Evolutionary conservation across 2,888 invertebrate species (phyloP), one percentile per base, ranked within the genome.

Genomic region (Nemotelus nigrinus): DNA sequence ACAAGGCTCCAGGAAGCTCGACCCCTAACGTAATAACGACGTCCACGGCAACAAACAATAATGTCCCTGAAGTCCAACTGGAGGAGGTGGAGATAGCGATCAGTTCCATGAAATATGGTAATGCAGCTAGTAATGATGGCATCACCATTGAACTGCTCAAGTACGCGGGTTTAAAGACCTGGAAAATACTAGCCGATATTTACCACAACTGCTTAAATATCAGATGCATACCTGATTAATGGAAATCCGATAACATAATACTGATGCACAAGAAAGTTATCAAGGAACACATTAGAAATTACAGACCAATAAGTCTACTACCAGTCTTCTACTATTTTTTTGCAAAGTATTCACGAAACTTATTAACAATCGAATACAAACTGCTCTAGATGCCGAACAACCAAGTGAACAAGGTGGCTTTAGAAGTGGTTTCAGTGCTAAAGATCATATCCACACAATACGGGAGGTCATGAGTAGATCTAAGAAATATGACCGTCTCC

Each of bases 331-430:
- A 81, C n/a, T n/a, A n/a, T n/a, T n/a, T n/a, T n/a, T n/a, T n/a
- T n/a, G n/a, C 74, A 83, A 82, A 80, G 48, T 83, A 2, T 82
- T 82, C 58, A 78, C 81, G 4, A 83, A 82, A 75, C 78, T 80
- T 57, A 74, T 83, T n/a, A 72, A 78, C 2, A 77, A 65, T 1
- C 41, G 81, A 78, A 76, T 81, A 50, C 55, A 78, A 2, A 78
- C 79, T 60, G 48, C 10, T 6, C 72, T 83, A n/a, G 81, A 82
- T 8, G 77, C 78, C 65, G 76, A 80, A 7, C 82, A 82, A 78
- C 81, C 81, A 5, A 68, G 53, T 8, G 81, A 82, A 65, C 82
- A 83, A 76, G 82, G 82, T 7, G 82, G 81, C 0, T 82, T 82
- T 65, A 77, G 81, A n/a, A 75, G n/a, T 60, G 71, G 77, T 5